Evolutionary conservation across 2,113 vertebrate species (phyloP).

Genomic region (Apteryx owenii): DNA sequence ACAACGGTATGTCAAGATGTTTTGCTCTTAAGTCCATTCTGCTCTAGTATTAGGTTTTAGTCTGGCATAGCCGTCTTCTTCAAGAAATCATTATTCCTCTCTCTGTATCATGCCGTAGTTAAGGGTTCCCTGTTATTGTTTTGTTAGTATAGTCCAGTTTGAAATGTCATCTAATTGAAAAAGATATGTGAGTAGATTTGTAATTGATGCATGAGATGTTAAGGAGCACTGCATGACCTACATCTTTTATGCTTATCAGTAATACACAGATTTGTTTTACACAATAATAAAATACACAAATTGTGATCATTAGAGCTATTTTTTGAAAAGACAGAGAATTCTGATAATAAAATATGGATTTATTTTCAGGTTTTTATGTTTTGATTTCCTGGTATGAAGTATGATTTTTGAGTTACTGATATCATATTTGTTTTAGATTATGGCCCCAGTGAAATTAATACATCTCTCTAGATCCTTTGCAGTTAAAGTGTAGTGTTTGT

Average conservation of each 20-base stretch:
- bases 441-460: background rate
- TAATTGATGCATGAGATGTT: background rate
- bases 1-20: background rate
- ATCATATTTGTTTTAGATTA: background rate
- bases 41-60: background rate
- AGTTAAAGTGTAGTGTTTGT: background rate
- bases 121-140: background rate
- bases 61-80: background rate
- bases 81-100: background rate
- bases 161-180: background rate
- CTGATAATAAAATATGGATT: background rate
- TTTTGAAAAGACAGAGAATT: background rate
- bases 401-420: background rate
- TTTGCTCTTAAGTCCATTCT: background rate
- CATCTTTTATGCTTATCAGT: background rate
- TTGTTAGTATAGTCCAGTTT: background rate
- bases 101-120: background rate
- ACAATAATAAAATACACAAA: background rate
- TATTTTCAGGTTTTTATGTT: background rate
- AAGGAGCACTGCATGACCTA: background rate
- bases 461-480: background rate
- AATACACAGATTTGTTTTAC: background rate
- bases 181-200: background rate
- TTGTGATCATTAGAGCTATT: background rate
- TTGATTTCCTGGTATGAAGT: background rate